These are phyloP conservation scores for Poeciliopsis retropinna DNA, from an alignment of 2,113 vertebrate genomes.

Conservation along the genomic window DNA sequence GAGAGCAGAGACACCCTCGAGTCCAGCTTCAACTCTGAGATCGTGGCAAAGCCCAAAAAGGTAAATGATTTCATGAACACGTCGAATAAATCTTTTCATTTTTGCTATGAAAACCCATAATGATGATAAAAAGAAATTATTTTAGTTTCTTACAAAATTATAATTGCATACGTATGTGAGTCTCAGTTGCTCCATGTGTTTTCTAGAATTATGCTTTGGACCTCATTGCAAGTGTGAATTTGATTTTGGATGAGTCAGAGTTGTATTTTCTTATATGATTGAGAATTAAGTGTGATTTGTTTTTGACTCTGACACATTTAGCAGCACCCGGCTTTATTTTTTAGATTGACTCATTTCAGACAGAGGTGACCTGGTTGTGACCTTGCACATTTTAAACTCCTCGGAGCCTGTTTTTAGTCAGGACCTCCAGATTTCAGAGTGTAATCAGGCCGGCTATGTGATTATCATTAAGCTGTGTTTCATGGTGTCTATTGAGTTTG, in stretches of 20 bases:
- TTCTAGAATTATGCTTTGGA: neutral
- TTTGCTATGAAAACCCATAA: neutral
- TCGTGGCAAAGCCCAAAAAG: constrained; percentile 86
- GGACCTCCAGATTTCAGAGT: constrained; percentile 43
- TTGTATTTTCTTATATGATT: neutral
- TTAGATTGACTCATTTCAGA: neutral
- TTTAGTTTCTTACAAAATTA: too few species aligned
- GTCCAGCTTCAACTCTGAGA: constrained; percentile 82
- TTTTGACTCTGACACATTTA: neutral
- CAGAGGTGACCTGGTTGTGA: neutral
- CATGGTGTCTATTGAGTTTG: constrained; percentile 65
- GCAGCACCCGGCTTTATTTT: neutral
- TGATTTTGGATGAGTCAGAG: neutral
- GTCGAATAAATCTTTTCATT: neutral
- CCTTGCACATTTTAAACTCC: neutral
- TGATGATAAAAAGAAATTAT: too few species aligned
- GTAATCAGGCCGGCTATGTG: constrained; percentile 54
- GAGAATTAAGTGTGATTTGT: neutral
- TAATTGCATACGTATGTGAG: too few species aligned
- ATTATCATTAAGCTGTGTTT: constrained; percentile 43
- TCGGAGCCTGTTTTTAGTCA: constrained; percentile 19
- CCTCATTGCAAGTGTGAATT: neutral
- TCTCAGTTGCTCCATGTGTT: neutral
- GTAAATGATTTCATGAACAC: constrained; percentile 70
- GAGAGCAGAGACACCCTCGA: constrained; percentile 88